These are phyloP conservation scores for Platalea minor DNA, from an alignment of 2,797 vertebrate species.

Conservation along the genomic window DNA sequence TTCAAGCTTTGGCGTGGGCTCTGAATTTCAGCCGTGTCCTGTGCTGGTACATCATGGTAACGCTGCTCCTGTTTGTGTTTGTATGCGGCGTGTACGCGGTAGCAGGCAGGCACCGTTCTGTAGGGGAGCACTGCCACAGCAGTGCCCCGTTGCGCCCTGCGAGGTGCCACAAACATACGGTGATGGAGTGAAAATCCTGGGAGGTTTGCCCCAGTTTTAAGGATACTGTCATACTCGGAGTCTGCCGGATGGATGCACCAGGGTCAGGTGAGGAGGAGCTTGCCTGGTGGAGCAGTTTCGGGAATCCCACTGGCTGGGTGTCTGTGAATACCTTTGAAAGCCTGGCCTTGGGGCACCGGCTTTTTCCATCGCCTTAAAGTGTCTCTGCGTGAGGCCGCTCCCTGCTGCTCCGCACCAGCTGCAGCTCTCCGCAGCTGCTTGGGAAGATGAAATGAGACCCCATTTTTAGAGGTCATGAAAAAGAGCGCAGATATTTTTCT, in stretches of 20 bases:
- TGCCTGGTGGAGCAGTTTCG: neutral
- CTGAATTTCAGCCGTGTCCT: neutral
- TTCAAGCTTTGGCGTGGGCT: neutral
- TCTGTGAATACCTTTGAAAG: neutral
- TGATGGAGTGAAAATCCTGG: accelerated
- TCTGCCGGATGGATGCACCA: neutral
- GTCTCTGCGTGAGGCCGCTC: neutral
- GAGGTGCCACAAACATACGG: neutral
- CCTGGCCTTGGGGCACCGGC: neutral
- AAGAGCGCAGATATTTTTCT: neutral
- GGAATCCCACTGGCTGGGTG: neutral
- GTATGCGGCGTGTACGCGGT: accelerated
- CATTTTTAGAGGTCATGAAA: neutral
- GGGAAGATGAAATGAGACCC: neutral
- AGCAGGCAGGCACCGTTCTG: neutral
- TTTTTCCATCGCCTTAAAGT: neutral
- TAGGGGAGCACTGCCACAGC: neutral
- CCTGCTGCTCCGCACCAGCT: neutral
- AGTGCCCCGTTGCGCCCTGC: accelerated
- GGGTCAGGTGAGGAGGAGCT: neutral
- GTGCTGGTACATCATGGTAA: neutral
- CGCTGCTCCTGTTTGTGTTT: neutral
- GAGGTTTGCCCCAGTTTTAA: neutral
- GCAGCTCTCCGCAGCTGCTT: neutral
- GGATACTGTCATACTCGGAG: accelerated